Percentiles rank a stretch among this genome's conserved stretches.
These are phyloP conservation scores for Agelaius tricolor DNA, from an alignment of 2,113 vertebrate species.

Conservation along the genomic window DNA sequence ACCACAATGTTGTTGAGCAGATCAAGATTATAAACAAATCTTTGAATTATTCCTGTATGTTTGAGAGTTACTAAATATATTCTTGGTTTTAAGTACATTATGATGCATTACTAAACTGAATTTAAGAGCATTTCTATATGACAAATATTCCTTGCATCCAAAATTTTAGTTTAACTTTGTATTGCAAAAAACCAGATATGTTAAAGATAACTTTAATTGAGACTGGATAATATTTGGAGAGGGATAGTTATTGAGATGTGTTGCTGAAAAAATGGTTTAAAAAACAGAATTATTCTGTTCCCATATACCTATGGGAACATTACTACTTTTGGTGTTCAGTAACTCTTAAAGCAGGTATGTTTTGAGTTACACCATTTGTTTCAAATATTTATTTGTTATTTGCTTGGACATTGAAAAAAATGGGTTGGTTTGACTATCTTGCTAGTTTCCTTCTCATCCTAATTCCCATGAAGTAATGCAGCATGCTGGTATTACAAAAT, in stretches of 20 bases:
- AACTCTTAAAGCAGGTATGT: not conserved
- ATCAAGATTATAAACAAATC: not conserved
- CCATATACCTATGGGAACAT: not conserved
- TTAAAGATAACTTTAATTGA: not conserved
- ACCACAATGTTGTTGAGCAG: not conserved
- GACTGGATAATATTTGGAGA: not conserved
- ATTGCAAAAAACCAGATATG: not conserved
- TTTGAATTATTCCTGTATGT: not conserved
- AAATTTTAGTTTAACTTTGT: not conserved
- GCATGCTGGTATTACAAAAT: not conserved
- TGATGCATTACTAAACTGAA: not conserved
- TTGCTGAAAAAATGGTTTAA: not conserved
- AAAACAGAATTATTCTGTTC: not conserved
- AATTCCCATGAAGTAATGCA: not conserved
- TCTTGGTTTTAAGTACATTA: not conserved
- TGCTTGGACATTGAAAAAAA: not conserved
- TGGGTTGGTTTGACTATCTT: not conserved
- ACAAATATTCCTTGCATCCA: not conserved
- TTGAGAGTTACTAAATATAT: not conserved
- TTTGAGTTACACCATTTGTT: not conserved
- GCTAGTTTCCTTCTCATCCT: not conserved
- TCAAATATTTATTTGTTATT: not conserved
- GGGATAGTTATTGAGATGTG: not conserved
- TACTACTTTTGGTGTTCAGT: not conserved
- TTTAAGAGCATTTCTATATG: not conserved